A percentile compares a stretch with the other conserved stretches of the same genome.
These are phyloP conservation scores for Campopleginae sp. DNA, from an alignment of 2,888 invertebrate species.

Conservation along the genomic window DNA sequence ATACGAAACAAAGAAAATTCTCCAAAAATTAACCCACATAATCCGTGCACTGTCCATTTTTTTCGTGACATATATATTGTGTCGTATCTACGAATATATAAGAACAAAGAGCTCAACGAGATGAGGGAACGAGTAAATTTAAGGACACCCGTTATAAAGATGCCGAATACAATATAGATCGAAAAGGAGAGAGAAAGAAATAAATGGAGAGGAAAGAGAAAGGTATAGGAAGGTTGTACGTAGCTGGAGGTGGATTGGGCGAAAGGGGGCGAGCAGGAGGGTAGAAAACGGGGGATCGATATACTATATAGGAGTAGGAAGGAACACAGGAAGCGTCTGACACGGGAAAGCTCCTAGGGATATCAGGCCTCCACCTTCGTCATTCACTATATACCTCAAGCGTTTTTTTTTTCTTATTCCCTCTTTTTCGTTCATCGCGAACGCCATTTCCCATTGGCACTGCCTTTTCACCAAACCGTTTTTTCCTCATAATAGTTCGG, in stretches of 20 bases:
- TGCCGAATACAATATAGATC: slow-evolving; percentile 75
- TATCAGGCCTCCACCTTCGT: slow-evolving; percentile 58
- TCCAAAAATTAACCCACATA: no score
- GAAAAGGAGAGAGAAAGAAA: slow-evolving; percentile 62
- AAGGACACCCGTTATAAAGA: slow-evolving; percentile 62
- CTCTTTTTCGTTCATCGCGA: slow-evolving; percentile 31
- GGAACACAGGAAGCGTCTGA: slow-evolving; percentile 80
- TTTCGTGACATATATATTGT: not conserved
- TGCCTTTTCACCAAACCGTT: slow-evolving; percentile 70
- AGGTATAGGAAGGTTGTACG: slow-evolving; percentile 65
- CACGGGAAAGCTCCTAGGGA: slow-evolving; percentile 78
- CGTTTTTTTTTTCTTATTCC: slow-evolving; percentile 12
- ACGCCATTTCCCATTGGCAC: slow-evolving; percentile 51
- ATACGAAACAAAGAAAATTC: no score
- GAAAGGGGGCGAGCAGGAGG: slow-evolving; percentile 75
- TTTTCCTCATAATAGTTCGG: slow-evolving; percentile 58
- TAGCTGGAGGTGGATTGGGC: slow-evolving; percentile 72
- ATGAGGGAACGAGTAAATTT: slow-evolving; percentile 2
- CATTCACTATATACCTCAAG: slow-evolving; percentile 46
- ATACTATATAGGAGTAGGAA: slow-evolving; percentile 75
- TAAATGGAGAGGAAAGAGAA: slow-evolving; percentile 64
- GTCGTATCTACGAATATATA: not conserved
- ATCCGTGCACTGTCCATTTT: not conserved
- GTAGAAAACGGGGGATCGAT: slow-evolving; percentile 77
- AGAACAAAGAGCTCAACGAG: not conserved